A percentile compares a stretch with the other conserved stretches of the same genome.
Conservation (phyloP, 2,113 vertebrate species). For the Morone chrysops region DNA sequence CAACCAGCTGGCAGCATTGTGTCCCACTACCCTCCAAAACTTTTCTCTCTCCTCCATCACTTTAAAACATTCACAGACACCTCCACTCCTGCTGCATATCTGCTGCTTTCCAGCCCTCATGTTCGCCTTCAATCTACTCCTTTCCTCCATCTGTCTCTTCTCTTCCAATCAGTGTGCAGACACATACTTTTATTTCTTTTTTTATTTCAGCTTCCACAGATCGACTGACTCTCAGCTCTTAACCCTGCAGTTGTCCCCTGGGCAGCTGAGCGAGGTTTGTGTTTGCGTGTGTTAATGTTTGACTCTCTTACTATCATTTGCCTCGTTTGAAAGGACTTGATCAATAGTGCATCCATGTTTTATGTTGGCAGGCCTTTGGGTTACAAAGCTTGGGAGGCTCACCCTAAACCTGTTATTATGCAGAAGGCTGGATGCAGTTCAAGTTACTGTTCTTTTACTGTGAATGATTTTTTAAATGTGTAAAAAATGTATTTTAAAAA, state of each 20-base stretch:
- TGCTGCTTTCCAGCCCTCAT: neutral
- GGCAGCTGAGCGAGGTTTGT: neutral
- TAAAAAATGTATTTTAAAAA: no score
- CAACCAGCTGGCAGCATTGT: neutral
- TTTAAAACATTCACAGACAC: conserved; percentile 7
- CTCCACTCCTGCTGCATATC: neutral
- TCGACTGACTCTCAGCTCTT: conserved; percentile 25
- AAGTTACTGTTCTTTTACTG: neutral
- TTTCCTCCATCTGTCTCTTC: neutral
- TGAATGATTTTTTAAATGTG: neutral
- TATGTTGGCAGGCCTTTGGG: neutral
- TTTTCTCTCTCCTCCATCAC: neutral
- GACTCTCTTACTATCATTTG: neutral
- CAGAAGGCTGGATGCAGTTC: neutral
- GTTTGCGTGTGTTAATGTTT: neutral
- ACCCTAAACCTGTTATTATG: neutral
- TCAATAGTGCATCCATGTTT: neutral
- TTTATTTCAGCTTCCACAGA: conserved; percentile 2
- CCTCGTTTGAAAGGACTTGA: conserved; percentile 8
- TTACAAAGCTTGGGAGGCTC: neutral
- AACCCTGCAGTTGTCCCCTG: neutral
- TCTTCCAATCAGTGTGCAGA: conserved; percentile 12
- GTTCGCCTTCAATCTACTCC: neutral
- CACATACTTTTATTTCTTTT: neutral
- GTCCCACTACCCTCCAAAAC: neutral